Percentiles rank a stretch among this genome's conserved stretches.
Conservation (phyloP, 2,797 vertebrate genomes). For the Microctenopoma lineatum region DNA sequence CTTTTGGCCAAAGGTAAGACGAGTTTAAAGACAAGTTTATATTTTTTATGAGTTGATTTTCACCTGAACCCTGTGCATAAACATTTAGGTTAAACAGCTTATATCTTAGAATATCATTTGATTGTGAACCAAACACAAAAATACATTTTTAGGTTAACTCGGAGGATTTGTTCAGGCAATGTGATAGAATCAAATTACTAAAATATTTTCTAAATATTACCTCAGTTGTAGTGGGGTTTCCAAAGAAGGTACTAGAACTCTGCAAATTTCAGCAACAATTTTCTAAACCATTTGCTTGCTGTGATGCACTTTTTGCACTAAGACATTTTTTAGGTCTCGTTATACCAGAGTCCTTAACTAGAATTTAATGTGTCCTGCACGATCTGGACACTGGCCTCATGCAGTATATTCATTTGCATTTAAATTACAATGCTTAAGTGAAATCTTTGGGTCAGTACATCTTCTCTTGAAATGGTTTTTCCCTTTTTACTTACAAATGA, state of each 20-base stretch:
- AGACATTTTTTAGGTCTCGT: neutral
- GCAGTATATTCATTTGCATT: slow-evolving; percentile 15
- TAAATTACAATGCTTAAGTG: slow-evolving; percentile 5
- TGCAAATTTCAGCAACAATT: neutral
- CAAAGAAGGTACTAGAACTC: slow-evolving; percentile 13
- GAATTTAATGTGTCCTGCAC: slow-evolving; percentile 6
- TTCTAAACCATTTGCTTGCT: slow-evolving; percentile 12
- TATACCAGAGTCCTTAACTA: slow-evolving; percentile 1
- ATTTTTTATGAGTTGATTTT: slow-evolving; percentile 11
- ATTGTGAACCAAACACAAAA: slow-evolving; percentile 13
- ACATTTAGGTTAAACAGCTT: slow-evolving; percentile 40
- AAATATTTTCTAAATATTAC: neutral
- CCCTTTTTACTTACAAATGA: neutral
- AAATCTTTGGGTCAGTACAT: slow-evolving; percentile 37
- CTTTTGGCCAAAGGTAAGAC: slow-evolving; percentile 78
- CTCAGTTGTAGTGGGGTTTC: slow-evolving; percentile 9
- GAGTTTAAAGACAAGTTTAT: neutral
- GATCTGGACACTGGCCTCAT: neutral
- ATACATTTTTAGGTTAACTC: neutral
- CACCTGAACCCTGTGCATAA: slow-evolving; percentile 65
- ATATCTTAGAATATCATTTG: slow-evolving; percentile 8
- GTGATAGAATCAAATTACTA: slow-evolving; percentile 4
- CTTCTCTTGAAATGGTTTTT: neutral
- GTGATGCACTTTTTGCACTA: slow-evolving; percentile 6
- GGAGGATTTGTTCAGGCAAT: slow-evolving; percentile 26